phyloP scores from a whole-genome alignment of 2,888 invertebrate genomes.

The Ctena decussata region DNA sequence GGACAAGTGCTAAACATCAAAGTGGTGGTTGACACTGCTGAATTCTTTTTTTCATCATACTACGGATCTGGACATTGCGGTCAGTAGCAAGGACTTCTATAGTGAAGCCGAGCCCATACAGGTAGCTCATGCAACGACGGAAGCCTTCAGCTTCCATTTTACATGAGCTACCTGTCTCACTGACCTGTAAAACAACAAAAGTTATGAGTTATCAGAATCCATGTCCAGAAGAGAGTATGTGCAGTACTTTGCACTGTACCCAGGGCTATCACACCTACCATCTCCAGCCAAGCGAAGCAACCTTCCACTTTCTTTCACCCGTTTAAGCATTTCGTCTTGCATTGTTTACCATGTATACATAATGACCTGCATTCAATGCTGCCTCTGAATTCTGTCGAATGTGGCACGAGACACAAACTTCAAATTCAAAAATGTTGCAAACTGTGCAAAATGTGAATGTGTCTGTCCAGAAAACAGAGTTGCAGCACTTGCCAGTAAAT shows the following conservation, averaged over 20 bases:
- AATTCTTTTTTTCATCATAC: slow-evolving; percentile 21
- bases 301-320: slow-evolving; percentile 3
- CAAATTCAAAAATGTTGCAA: slow-evolving; percentile 15
- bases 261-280: slow-evolving; percentile 49
- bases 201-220: slow-evolving; percentile 21
- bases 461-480: not conserved
- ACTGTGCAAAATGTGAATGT: not conserved
- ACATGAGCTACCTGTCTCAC: slow-evolving; percentile 35
- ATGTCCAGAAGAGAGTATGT: slow-evolving; percentile 36
- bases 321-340: slow-evolving; percentile 7
- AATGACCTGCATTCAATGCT: slow-evolving; percentile 35
- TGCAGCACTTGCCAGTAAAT: not conserved
- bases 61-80: slow-evolving; percentile 45
- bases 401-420: slow-evolving; percentile 25
- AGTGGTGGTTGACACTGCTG: slow-evolving; percentile 32
- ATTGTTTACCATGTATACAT: slow-evolving; percentile 29
- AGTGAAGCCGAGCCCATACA: slow-evolving; percentile 32
- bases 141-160: slow-evolving; percentile 27
- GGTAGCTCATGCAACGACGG: slow-evolving; percentile 27
- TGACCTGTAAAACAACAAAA: slow-evolving; percentile 36
- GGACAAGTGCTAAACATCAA: slow-evolving; percentile 52
- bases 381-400: slow-evolving; percentile 31
- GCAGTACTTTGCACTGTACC: slow-evolving; percentile 46
- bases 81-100: slow-evolving; percentile 44
- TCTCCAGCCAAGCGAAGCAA: slow-evolving; percentile 36